Conservation (phyloP, 2,888 invertebrate genomes). For the Lepeophtheirus nordmannii region DNA sequence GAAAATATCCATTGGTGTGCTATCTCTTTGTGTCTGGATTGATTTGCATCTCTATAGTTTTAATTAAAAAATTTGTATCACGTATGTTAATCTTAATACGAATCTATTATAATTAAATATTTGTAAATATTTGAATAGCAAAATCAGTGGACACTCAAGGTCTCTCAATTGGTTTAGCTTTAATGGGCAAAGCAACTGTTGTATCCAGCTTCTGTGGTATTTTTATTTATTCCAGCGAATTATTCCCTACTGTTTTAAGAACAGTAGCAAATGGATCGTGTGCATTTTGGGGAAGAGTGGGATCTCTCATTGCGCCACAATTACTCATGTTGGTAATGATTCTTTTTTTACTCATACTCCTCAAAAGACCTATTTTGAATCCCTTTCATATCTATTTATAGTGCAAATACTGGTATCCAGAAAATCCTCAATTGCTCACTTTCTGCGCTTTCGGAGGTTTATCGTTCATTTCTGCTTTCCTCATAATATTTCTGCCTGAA, state of each 20-base stretch:
- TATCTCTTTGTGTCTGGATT: conserved; percentile 36
- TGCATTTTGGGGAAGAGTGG: conserved; percentile 38
- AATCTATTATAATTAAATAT: not conserved
- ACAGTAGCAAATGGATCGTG: conserved; percentile 35
- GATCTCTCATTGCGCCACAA: conserved; percentile 38
- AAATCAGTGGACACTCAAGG: not conserved
- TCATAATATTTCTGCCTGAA: conserved; percentile 52
- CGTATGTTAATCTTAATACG: not conserved
- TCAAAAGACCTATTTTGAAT: not conserved
- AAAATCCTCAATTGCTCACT: conserved; percentile 38
- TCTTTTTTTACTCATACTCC: conserved; percentile 18
- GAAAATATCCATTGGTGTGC: conserved; percentile 35
- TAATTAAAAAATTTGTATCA: conserved; percentile 29
- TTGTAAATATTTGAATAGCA: not conserved
- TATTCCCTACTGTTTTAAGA: conserved; percentile 32
- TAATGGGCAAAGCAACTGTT: conserved; percentile 37
- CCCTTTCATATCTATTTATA: conserved; percentile 1
- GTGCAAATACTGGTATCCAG: conserved; percentile 22
- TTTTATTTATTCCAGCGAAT: conserved; percentile 33
- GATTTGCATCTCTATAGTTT: conserved; percentile 35
- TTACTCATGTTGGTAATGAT: conserved; percentile 31
- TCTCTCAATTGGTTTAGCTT: conserved; percentile 30
- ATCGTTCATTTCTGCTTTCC: conserved; percentile 45
- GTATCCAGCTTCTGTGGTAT: conserved; percentile 38
- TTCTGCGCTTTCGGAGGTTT: conserved; percentile 48